Evolutionary conservation across 2,888 invertebrate genomes (phyloP).

Genomic region (Dusona sp.): DNA sequence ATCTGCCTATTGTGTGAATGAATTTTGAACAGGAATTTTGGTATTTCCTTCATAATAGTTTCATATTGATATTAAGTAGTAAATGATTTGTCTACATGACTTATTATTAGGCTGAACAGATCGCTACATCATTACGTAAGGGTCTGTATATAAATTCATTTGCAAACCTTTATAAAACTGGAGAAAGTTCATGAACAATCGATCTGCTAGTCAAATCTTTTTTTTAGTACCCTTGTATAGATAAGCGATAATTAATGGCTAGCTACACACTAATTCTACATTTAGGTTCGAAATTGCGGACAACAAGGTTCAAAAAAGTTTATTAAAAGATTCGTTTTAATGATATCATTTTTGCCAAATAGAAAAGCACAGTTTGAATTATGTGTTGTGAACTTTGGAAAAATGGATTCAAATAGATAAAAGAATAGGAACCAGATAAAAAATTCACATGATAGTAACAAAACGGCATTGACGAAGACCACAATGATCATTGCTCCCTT

Average conservation of each 20-base stretch:
- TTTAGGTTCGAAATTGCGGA: not conserved
- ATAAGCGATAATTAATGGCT: no score
- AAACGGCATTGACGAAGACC: slow-evolving; percentile 2
- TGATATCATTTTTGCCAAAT: not conserved
- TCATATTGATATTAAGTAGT: not conserved
- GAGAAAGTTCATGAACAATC: no score
- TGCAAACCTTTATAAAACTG: no score
- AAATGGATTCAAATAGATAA: not conserved
- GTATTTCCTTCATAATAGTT: not conserved
- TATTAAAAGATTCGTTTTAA: not conserved
- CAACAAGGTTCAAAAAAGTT: not conserved
- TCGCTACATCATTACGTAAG: no score
- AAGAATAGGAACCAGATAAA: not conserved
- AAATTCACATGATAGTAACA: not conserved
- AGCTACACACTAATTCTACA: no score
- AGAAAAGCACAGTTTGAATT: not conserved
- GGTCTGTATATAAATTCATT: no score
- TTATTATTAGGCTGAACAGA: no score
- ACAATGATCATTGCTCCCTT: not conserved
- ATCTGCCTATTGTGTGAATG: not conserved
- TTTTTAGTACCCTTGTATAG: no score
- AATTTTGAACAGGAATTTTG: not conserved
- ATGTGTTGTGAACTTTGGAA: not conserved
- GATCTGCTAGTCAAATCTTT: no score
- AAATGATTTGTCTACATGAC: not conserved